Conservation (phyloP, 2,888 invertebrate genomes). For the Rhopalosiphum nymphaeae region DNA sequence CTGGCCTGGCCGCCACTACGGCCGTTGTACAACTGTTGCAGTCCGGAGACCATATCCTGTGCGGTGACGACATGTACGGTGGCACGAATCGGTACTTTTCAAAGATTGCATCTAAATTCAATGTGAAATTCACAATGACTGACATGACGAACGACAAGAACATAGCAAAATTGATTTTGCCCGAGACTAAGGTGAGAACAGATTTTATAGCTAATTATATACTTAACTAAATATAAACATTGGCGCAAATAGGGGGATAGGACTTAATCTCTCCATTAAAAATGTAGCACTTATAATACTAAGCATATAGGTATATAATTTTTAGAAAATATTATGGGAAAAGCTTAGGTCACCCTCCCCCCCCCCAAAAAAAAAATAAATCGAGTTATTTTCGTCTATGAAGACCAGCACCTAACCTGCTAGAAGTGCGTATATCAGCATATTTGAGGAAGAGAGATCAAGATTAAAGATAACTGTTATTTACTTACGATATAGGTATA, state of each 20-base stretch:
- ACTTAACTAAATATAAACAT: neutral
- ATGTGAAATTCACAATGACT: constrained; percentile 82
- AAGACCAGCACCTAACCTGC: neutral
- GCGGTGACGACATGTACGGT: constrained; percentile 94
- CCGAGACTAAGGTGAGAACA: constrained; percentile 84
- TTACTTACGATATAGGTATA: neutral
- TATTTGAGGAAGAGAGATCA: neutral
- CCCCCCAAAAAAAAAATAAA: neutral
- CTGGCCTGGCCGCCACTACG: constrained; percentile 90
- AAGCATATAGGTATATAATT: neutral
- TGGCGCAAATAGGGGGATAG: neutral
- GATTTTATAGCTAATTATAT: neutral
- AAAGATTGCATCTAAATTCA: constrained; percentile 77
- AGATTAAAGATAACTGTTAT: neutral
- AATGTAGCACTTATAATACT: neutral
- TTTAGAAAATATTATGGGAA: neutral
- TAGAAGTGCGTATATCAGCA: neutral
- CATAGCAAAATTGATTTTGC: constrained; percentile 79
- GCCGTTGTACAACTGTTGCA: constrained; percentile 82
- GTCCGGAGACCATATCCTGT: constrained; percentile 90
- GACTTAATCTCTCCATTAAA: neutral
- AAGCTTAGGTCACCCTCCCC: neutral
- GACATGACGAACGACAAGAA: constrained; percentile 80
- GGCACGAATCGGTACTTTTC: constrained; percentile 86
- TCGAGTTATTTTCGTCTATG: neutral